Conservation (phyloP, 2,888 invertebrate genomes). For the Dryobota labecula region DNA sequence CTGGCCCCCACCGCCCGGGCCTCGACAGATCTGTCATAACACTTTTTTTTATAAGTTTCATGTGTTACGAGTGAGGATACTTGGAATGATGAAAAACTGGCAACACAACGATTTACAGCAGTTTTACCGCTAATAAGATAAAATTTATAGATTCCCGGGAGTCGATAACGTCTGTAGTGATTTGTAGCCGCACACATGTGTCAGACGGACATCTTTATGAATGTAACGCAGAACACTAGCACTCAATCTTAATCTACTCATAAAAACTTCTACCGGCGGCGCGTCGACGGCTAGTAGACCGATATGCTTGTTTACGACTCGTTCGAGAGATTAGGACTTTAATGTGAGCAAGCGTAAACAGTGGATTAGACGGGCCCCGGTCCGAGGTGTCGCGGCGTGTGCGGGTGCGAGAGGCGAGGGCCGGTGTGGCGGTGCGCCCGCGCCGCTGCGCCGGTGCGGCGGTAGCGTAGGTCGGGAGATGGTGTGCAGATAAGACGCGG, state of each 20-base stretch:
- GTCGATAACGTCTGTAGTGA: slow-evolving; percentile 57
- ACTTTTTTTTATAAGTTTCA: slow-evolving; percentile 62
- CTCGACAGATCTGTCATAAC: slow-evolving; percentile 70
- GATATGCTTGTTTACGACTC: slow-evolving; percentile 39
- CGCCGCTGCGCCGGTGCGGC: no score
- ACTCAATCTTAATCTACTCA: slow-evolving; percentile 23
- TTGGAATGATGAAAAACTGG: slow-evolving; percentile 71
- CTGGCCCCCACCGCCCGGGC: slow-evolving; percentile 44
- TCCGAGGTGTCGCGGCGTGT: slow-evolving; percentile 3
- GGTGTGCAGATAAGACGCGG: slow-evolving; percentile 66
- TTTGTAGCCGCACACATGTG: slow-evolving; percentile 60
- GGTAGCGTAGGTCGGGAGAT: slow-evolving; percentile 76
- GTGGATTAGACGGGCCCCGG: slow-evolving; percentile 18
- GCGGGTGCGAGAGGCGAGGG: slow-evolving; percentile 15
- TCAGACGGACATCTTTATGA: slow-evolving; percentile 46
- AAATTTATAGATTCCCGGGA: slow-evolving; percentile 81
- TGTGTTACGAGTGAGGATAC: slow-evolving; percentile 65
- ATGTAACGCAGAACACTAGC: slow-evolving; percentile 33
- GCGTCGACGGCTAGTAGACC: slow-evolving; percentile 15
- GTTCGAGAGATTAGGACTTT: slow-evolving; percentile 35
- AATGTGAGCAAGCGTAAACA: slow-evolving; percentile 6
- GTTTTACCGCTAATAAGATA: slow-evolving; percentile 76
- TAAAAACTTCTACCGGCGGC: slow-evolving; percentile 28
- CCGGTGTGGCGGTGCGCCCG: slow-evolving; percentile 37
- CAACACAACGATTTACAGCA: slow-evolving; percentile 69